These are phyloP conservation scores for Montipora capitata DNA, from an alignment of 92 coral and sea anemone species.

Conservation along the genomic window DNA sequence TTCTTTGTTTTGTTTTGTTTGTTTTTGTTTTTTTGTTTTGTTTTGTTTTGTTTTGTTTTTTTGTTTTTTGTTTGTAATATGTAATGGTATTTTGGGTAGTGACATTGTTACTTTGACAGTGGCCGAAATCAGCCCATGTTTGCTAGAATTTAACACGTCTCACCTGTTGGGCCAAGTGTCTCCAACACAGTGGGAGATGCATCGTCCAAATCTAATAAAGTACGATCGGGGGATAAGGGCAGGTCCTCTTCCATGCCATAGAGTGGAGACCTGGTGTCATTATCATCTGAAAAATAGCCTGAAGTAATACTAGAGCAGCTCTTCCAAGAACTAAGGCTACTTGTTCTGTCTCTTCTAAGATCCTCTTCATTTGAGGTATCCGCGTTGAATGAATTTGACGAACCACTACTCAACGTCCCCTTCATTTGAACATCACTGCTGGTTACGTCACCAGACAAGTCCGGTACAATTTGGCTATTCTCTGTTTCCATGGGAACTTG, in stretches of 20 bases:
- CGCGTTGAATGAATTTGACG: not conserved
- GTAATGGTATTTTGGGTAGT: too few relatives aligned
- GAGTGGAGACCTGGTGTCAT: conserved; percentile 12
- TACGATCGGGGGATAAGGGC: conserved; percentile 25
- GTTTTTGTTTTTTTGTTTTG: too few relatives aligned
- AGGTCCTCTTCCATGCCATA: conserved; percentile 17
- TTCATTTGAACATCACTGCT: not conserved
- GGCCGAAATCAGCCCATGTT: not conserved
- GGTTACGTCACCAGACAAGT: not conserved
- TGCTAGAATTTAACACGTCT: not conserved
- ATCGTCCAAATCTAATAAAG: conserved; percentile 6
- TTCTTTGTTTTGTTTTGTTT: too few relatives aligned
- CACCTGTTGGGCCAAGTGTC: conserved; percentile 55
- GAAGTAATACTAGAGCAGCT: conserved; percentile 61
- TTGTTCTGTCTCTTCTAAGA: not conserved
- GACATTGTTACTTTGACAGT: not conserved
- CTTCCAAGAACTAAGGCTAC: conserved; percentile 46
- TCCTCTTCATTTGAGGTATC: not conserved
- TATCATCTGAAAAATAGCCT: conserved; percentile 61
- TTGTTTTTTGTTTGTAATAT: too few relatives aligned
- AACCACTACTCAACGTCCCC: not conserved
- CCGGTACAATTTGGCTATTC: conserved; percentile 28
- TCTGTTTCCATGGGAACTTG: not conserved
- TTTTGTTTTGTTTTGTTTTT: too few relatives aligned
- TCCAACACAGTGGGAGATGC: conserved; percentile 23